Base-by-base conservation (phyloP, 2,113 vertebrate species). In the Tragelaphus scriptus region DNA sequence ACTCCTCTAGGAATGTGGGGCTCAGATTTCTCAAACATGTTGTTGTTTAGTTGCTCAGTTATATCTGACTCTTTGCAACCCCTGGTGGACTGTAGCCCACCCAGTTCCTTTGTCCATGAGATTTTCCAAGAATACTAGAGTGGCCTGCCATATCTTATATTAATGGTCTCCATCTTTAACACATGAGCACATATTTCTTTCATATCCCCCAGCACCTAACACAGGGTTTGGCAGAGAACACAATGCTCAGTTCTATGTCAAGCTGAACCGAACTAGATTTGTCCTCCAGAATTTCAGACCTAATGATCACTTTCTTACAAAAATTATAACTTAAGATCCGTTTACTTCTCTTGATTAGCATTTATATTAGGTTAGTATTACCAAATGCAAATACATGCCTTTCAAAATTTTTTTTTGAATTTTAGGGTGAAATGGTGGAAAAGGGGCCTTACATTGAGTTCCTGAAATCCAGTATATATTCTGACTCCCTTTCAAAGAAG, bases 401-500 rank as follows among this genome's bases (percentile, higher is more conserved):
- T 36, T 95, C 26, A 82, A 65, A 77, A 77, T 95, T 95, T 82
- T 61, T 61, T 61, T 56, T 68, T 17, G 21, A 40, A 92, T 98
- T 98, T 91, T 98, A 99, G 99, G 99, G 99, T 90, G 98, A 99
- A 97, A 99, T 99, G 99, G 99, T 99, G 86, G 99, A 99, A 32
- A 99, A 99, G 95, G 99, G 99, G 93, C 99, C 99, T 3, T 99
- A 99, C 95, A 95, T 98, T 0, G 99, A 99, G 90, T 99, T 99
- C 95, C 99, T 99, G 97, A 99, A 97, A 94, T 99, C 99, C 1
- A 99, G 99, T 68, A 55, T 99, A 88, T 99, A 99, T 98, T 93
- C 97, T 99, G 97, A 99, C n/a, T n/a, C 99, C 99, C 98, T 99
- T 94, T 98, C 99, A 97, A 99, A 99, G 98, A 99, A 98, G 97